Conservation (phyloP, 2,113 vertebrate genomes). For the Malurus cyaneus region DNA sequence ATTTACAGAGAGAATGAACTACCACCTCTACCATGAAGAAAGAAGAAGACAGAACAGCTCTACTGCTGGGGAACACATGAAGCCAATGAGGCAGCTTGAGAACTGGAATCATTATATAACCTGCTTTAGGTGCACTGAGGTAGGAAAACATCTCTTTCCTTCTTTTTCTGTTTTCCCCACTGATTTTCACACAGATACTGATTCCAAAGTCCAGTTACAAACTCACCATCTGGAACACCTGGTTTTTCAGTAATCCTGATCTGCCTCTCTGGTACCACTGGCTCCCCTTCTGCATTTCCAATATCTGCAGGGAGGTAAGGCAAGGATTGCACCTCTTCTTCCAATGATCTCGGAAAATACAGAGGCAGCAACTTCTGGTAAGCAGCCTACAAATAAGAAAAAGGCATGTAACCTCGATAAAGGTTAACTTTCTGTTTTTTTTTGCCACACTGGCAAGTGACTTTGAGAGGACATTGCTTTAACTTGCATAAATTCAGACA, state of each 20-base stretch:
- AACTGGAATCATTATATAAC: not conserved
- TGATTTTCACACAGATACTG: not conserved
- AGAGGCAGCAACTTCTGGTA: slow-evolving; percentile 90
- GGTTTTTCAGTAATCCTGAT: slow-evolving; percentile 96
- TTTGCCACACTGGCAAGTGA: not conserved
- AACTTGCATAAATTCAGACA: not conserved
- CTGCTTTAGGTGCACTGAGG: not conserved
- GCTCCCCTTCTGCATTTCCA: slow-evolving; percentile 95
- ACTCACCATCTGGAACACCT: slow-evolving; percentile 84
- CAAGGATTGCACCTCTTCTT: slow-evolving; percentile 83
- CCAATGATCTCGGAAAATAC: slow-evolving; percentile 90
- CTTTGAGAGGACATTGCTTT: not conserved
- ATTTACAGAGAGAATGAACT: not conserved
- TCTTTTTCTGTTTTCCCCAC: not conserved
- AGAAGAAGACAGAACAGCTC: not conserved
- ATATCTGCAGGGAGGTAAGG: slow-evolving; percentile 90
- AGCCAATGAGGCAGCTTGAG: not conserved
- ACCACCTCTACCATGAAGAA: not conserved
- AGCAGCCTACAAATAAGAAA: slow-evolving; percentile 74
- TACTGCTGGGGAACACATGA: not conserved
- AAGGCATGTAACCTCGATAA: not conserved
- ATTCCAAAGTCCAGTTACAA: not conserved
- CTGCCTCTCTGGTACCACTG: slow-evolving; percentile 91
- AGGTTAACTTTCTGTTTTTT: not conserved
- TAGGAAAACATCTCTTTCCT: not conserved